phyloP scores from a whole-genome alignment of 2,888 invertebrate species.

The Junonia oenone region DNA sequence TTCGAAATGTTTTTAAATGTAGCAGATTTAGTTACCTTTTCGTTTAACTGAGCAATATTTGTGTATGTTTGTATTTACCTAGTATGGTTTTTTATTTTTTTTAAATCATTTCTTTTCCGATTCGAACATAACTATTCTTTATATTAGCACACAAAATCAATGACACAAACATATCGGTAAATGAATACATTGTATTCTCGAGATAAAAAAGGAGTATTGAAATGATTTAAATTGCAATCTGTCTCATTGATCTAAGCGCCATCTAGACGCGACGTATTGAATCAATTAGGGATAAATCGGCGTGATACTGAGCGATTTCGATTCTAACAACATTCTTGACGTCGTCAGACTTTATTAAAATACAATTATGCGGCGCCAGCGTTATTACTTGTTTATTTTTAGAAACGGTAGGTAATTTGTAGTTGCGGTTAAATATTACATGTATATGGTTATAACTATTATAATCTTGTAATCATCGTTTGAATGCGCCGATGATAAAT shows the following conservation, averaged over 20 bases:
- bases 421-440: slow-evolving; percentile 20
- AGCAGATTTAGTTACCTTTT: no score
- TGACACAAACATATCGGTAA: no score
- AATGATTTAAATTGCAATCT: slow-evolving; percentile 18
- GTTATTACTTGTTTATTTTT: slow-evolving; percentile 36
- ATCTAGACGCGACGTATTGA: slow-evolving; percentile 39
- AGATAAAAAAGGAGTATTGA: neutral
- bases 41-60: no score
- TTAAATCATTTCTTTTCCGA: neutral
- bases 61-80: no score
- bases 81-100: neutral
- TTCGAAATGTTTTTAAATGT: no score
- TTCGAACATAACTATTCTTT: no score
- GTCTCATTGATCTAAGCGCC: slow-evolving; percentile 29
- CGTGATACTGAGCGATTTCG: slow-evolving; percentile 35
- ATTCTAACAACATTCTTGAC: slow-evolving; percentile 47
- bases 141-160: no score
- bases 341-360: slow-evolving; percentile 44
- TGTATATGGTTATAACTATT: slow-evolving; percentile 13
- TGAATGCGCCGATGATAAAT: slow-evolving; percentile 11
- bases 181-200: neutral
- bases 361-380: slow-evolving; percentile 58
- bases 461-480: slow-evolving; percentile 12
- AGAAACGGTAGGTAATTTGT: slow-evolving; percentile 27
- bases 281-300: slow-evolving; percentile 43